Base-by-base conservation (phyloP, 2,113 vertebrate species). In the Oryzias woworae region DNA sequence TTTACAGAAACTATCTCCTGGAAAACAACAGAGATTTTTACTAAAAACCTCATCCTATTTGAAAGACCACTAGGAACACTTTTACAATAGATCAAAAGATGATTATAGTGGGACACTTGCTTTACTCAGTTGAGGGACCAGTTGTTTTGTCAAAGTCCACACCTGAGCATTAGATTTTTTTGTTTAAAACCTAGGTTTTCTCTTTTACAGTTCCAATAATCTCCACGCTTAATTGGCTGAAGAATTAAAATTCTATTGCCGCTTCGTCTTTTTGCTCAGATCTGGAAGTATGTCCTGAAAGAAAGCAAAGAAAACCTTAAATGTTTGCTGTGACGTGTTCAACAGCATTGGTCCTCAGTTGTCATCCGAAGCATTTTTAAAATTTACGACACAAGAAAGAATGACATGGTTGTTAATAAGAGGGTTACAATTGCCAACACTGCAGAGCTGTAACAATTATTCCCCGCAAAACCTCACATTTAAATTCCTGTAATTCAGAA, bases 261-360 rank as follows among this genome's bases (percentile, higher is more conserved):
- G 1, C 45, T 6, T 58, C 24, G 26, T 73, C 45, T 36, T 16
- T 22, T 54, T 65, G 22, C 0, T 24, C 50, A 75, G 52, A 75
- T 76, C 42, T 60, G 36, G 60, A 51, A 36, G 42, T 55, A 68
- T 46, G 42, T 2, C 42, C 44, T n/a, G 51, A 57, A 53, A 45
- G 55, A 28, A 14, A 17, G 47, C 1, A 53, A 12, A 51, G 66
- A 28, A 42, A 3, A 50, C 42, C 42, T 62, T 69, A 63, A 55
- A 54, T 69, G 41, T 60, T 59, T 73, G 71, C 66, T 46, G 28
- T 53, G 71, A 83, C 76, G 68, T 61, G 67, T 53, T 73, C 14
- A 42, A 75, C 63, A 54, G 69, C 64, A 16, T 17, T 24, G 17
- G 31, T 59, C 62, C 53, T 69, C 68, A 51, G 58, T 10, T 1